Conservation (phyloP, 2,113 vertebrate species). For the human (Homo sapiens) region GRCh38 chr12:72073501-72074000, state of each 20-base stretch:
- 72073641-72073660: background rate
- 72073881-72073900: slow-evolving; percentile 56
- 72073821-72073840: background rate
- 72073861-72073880: slow-evolving; percentile 48
- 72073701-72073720: background rate
- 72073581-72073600: background rate
- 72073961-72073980: slow-evolving; percentile 67
- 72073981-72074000: slow-evolving; percentile 67
- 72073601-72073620: background rate
- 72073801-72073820: slow-evolving; percentile 39
- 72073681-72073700: background rate
- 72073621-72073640: background rate
- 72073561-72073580: slow-evolving; percentile 10
- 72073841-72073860: slow-evolving; percentile 14
- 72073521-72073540: background rate
- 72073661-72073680: background rate
- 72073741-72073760: background rate
- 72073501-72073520: background rate
- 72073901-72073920: slow-evolving; percentile 50
- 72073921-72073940: slow-evolving; percentile 7
- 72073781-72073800: background rate
- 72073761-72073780: slow-evolving; percentile 5
- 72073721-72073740: background rate
- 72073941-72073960: slow-evolving; percentile 54
- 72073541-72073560: background rate